Evolutionary conservation across 2,113 vertebrate species (phyloP), one percentile per base, ranked within the genome.

Genomic region (Ranitomeya variabilis): DNA sequence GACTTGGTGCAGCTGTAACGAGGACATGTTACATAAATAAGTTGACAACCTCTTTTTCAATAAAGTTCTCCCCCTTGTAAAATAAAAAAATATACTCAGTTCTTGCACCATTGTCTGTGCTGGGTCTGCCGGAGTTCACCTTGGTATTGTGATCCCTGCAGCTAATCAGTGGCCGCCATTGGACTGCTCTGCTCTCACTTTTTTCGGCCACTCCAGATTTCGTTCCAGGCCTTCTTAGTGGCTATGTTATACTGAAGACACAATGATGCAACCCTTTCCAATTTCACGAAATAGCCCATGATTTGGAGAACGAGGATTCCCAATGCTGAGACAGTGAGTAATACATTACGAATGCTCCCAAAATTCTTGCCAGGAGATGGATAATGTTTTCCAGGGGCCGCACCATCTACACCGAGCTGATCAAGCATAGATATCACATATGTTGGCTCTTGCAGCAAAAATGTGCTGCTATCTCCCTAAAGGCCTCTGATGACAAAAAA

Each of bases 371-470:
- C 21, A 1, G 15, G 73, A 5, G 37, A 51, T n/a, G 51, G 19
- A 78, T 19, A n/a, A 21, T 54, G 19, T 57, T 8, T 79, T 57
- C 15, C 52, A 23, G 7, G 11, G 54, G 52, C 31, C 1, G 77
- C 19, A 74, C 77, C 76, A 23, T 54, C 77, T 21, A n/a, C 26
- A 55, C 54, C 55, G 18, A 80, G 11, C 77, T 23, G n/a, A 23
- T 80, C n/a, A 16, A 23, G 52, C 77, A 80, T 80, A 80, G 13
- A 60, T 23, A 80, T 80, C n/a, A 80, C 55, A 79, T 31, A 80
- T 80, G 14, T 80, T 31, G 23, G 23, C 14, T 59, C 52, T 57
- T 60, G 12, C 78, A 15, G 21, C 15, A 73, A 37, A 73, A 51
- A 74, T 74, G 19, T 8, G 52, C 18, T 9, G 78, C 18, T 59